Evolutionary conservation across 2,888 invertebrate species (phyloP).

Genomic region (Cantharis rufa): DNA sequence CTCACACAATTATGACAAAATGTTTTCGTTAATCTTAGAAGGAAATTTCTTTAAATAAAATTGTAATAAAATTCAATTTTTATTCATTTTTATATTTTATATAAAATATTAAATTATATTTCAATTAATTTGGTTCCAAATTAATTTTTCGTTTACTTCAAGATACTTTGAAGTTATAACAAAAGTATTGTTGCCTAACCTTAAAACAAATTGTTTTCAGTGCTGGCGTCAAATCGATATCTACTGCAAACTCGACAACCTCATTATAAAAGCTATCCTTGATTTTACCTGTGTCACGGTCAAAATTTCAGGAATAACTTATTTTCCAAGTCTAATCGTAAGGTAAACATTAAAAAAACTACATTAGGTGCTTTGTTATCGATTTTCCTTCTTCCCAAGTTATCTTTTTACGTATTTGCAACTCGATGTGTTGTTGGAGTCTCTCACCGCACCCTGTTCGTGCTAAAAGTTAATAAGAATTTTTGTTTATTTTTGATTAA

Average conservation of each 20-base stretch:
- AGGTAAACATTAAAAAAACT: conserved; percentile 3
- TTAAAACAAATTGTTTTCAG: not conserved
- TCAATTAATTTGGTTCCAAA: not conserved
- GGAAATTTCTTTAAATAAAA: not conserved
- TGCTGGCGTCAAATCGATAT: conserved; percentile 10
- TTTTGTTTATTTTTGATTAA: not conserved
- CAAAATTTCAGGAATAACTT: conserved; percentile 7
- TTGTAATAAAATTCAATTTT: not conserved
- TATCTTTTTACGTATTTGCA: not conserved
- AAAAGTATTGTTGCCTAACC: not conserved
- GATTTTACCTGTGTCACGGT: conserved; percentile 7
- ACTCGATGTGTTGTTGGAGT: not conserved
- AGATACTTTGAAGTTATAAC: not conserved
- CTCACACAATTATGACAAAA: not conserved
- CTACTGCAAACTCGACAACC: not conserved
- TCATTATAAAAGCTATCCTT: conserved; percentile 5
- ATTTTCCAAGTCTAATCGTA: not conserved
- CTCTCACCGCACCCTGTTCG: not conserved
- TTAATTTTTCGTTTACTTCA: not conserved
- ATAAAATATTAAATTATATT: not conserved
- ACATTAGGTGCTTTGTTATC: not conserved
- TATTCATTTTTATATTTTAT: not conserved
- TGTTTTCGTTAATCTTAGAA: not conserved
- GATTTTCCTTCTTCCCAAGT: not conserved
- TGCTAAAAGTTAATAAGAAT: not conserved